Evolutionary conservation across 2,888 invertebrate species (phyloP), one percentile per base, ranked within the genome.

Genomic region (Drosophila histrio): DNA sequence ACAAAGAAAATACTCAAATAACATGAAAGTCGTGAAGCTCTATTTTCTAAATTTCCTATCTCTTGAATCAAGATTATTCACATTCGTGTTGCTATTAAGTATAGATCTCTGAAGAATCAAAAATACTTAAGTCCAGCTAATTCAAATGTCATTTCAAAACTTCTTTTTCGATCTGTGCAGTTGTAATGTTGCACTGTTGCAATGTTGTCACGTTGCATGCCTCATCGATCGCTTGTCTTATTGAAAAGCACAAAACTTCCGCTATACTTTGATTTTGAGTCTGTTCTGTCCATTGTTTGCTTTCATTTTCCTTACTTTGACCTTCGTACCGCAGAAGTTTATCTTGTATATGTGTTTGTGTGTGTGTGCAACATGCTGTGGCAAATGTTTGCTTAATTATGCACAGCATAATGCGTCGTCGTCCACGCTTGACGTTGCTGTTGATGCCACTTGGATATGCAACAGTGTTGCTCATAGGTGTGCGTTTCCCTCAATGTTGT

Each of bases 331-430:
- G 57, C 41, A 8, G 13, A 0, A 13, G 15, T 26, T 44, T 11
- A 22, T 2, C 24, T 43, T 24, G 11, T 32, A 13, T 32, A 3
- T 32, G 22, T 11, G 8, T 8, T 26, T 43, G n/a, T 43, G 24
- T 65, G 30, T 61, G 28, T 52, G 21, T 69, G 46, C 47, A 32
- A 32, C 47, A 38, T 28, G 53, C 43, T 74, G 52, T 69, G 66
- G 54, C 74, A 77, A 73, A 60, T 65, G 43, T 77, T 76, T 79
- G 64, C 56, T 79, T 76, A 85, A 85, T 85, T 82, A 81, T 85
- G 76, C 79, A 73, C 58, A 65, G 59, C 49, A 61, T 68, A 71
- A 54, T 62, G 77, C n/a, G n/a, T n/a, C n/a, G n/a, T 70, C 9
- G 30, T 4, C 1, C 8, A 43, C 41, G 13, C n/a, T 24, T 43